These are phyloP conservation scores for Apodemia hepburni DNA, from an alignment of 2,888 invertebrate species.

Conservation along the genomic window DNA sequence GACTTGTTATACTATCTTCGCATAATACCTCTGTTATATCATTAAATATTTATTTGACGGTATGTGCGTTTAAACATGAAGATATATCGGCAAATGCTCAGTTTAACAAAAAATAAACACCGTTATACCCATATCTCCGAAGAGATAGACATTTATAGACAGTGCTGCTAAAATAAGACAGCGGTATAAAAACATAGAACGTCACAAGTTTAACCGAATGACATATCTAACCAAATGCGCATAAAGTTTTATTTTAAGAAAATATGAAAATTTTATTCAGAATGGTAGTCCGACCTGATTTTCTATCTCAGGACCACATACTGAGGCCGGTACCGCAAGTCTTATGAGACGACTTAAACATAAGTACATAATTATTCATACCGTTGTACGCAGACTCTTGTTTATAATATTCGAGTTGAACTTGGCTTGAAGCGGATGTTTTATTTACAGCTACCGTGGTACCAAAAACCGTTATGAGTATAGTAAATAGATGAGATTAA, in stretches of 20 bases:
- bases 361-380: not conserved
- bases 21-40: slow-evolving; percentile 37
- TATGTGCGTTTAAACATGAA: not conserved
- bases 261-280: too few species aligned
- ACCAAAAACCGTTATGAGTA: not conserved
- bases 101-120: too few species aligned
- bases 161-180: too few species aligned
- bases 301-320: not conserved
- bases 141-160: too few species aligned
- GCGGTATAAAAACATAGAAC: not conserved
- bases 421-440: not conserved
- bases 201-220: not conserved
- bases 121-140: too few species aligned
- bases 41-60: slow-evolving; percentile 30
- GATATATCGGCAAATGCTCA: not conserved
- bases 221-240: too few species aligned
- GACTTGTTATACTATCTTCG: slow-evolving; percentile 36
- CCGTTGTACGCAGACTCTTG: not conserved
- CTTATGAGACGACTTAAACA: not conserved
- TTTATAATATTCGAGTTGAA: not conserved
- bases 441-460: slow-evolving; percentile 5
- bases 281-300: not conserved
- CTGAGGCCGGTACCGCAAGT: not conserved
- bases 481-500: too few species aligned
- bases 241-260: too few species aligned